Conservation (phyloP, 2,113 vertebrate species). For the Zapornia atra region DNA sequence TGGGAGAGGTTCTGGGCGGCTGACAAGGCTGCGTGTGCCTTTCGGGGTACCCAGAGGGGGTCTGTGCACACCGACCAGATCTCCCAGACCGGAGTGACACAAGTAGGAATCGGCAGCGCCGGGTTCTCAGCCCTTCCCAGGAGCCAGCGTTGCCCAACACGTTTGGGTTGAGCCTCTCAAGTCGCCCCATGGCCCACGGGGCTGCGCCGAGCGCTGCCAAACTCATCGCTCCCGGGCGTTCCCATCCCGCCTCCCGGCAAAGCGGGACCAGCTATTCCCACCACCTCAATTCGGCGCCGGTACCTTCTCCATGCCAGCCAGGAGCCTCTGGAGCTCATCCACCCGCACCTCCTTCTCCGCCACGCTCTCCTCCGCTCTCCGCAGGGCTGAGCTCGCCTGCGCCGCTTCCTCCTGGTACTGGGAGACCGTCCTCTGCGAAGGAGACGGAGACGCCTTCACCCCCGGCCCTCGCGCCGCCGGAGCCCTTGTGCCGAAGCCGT, state of each 20-base stretch:
- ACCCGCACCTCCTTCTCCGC: conserved; percentile 79
- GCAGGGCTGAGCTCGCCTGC: conserved; percentile 72
- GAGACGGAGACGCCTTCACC: not conserved
- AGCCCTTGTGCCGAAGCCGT: not conserved
- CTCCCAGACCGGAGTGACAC: not conserved
- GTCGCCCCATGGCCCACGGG: not conserved
- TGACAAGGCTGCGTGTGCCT: not conserved
- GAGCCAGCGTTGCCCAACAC: not conserved
- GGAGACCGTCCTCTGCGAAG: conserved; percentile 76
- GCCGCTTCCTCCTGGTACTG: conserved; percentile 78
- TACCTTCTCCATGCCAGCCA: conserved; percentile 86
- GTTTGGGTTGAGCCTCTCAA: not conserved
- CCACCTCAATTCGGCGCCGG: not conserved
- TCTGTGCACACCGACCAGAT: not conserved
- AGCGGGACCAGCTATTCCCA: not conserved
- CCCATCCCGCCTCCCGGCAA: not conserved
- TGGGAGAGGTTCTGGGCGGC: not conserved
- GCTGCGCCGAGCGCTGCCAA: not conserved
- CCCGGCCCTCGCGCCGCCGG: accelerated
- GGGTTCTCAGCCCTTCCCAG: not conserved
- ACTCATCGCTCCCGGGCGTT: not conserved
- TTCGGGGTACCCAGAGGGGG: not conserved
- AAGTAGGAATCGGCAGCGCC: not conserved
- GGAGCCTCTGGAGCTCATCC: conserved; percentile 82
- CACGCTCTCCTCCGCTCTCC: conserved; percentile 65